A percentile compares a stretch with the other conserved stretches of the same genome.
These are phyloP conservation scores for Lasaia peninsularis DNA, from an alignment of 1,140 invertebrate species.

Conservation along the genomic window DNA sequence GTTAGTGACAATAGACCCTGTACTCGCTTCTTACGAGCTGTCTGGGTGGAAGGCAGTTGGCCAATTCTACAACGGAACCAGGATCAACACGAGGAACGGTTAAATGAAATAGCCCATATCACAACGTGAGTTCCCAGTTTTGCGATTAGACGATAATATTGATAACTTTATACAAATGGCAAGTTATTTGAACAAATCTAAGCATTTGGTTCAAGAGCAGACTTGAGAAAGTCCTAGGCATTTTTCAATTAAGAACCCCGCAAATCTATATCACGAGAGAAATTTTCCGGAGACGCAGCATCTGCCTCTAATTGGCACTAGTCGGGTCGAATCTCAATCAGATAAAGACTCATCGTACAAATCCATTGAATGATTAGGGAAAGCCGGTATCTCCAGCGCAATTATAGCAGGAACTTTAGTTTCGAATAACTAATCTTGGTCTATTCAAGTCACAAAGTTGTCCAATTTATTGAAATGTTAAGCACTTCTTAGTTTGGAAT, in stretches of 20 bases:
- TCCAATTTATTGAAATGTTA: conserved; percentile 17
- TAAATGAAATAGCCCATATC: too few relatives aligned
- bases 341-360: conserved; percentile 40
- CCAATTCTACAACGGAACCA: too few relatives aligned
- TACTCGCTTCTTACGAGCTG: too few relatives aligned
- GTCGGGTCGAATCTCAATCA: conserved; percentile 35
- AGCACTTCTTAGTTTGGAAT: conserved; percentile 21
- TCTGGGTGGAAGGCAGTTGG: too few relatives aligned
- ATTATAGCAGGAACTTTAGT: conserved; percentile 41
- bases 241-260: not conserved
- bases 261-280: conserved; percentile 10
- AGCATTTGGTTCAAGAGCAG: not conserved
- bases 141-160: too few relatives aligned
- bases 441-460: conserved; percentile 27
- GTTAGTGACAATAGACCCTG: too few relatives aligned
- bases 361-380: conserved; percentile 46
- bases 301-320: conserved; percentile 37
- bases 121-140: too few relatives aligned
- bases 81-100: too few relatives aligned
- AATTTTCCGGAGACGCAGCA: conserved; percentile 23
- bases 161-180: too few relatives aligned
- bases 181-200: too few relatives aligned
- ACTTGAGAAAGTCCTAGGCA: not conserved
- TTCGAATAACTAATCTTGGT: conserved; percentile 41
- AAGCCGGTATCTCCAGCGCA: conserved; percentile 36